Percentiles rank a stretch among this genome's conserved stretches.
Evolutionary conservation across 2,797 vertebrate species (phyloP).

Genomic region (Bryconaethiops microstoma): DNA sequence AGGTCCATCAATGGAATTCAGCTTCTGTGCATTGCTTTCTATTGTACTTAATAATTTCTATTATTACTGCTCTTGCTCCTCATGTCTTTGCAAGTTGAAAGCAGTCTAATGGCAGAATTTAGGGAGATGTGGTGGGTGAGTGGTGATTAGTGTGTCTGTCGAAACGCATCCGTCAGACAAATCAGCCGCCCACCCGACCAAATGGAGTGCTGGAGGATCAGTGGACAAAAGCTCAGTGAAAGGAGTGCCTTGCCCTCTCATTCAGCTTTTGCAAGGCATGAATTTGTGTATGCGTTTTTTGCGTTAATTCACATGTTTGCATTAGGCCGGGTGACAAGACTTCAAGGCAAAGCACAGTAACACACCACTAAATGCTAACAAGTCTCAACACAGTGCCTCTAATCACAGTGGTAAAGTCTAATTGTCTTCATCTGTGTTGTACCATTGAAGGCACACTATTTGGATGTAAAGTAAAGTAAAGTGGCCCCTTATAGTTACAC

Average conservation of each 20-base stretch:
- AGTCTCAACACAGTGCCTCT: too few relatives aligned
- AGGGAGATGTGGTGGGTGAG: background rate
- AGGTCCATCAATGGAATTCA: too few relatives aligned
- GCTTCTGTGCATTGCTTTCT: too few relatives aligned
- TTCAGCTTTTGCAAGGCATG: background rate
- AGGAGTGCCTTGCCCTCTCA: too few relatives aligned
- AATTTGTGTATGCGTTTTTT: background rate
- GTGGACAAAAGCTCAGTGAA: conserved; percentile 4
- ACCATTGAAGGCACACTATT: too few relatives aligned
- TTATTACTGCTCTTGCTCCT: background rate
- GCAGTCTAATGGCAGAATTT: conserved; percentile 11
- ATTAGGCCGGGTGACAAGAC: background rate
- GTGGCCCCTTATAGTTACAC: too few relatives aligned
- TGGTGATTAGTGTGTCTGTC: conserved; percentile 11
- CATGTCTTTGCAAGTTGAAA: background rate
- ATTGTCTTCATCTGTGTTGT: too few relatives aligned
- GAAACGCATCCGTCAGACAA: background rate
- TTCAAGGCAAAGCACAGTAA: background rate
- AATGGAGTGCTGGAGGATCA: background rate
- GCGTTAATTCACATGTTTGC: background rate
- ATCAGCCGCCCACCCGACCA: background rate
- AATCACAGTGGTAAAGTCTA: too few relatives aligned
- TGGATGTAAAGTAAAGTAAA: too few relatives aligned
- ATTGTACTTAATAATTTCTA: too few relatives aligned
- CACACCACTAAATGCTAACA: too few relatives aligned